These are phyloP conservation scores for Montipora efflorescens DNA, from an alignment of 64 coral and sea anemone species.

Conservation along the genomic window DNA sequence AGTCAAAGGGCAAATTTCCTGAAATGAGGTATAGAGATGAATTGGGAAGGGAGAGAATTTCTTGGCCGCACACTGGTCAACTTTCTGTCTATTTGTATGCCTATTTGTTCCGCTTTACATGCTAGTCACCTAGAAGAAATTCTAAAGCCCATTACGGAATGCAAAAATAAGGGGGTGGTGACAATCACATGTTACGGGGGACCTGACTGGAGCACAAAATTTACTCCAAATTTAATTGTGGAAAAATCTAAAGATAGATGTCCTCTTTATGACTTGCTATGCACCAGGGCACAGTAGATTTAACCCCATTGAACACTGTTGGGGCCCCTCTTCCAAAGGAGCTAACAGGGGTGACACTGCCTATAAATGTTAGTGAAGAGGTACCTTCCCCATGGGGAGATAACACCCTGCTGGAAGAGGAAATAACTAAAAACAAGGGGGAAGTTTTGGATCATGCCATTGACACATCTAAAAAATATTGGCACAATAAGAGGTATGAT, in stretches of 20 bases:
- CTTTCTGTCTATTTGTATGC: not conserved
- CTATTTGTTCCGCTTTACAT: not conserved
- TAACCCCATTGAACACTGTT: not conserved
- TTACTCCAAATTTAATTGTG: slow-evolving; percentile 17
- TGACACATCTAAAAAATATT: not conserved
- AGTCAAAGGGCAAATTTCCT: not conserved
- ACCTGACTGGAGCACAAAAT: slow-evolving; percentile 8
- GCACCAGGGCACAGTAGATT: not conserved
- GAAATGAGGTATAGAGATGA: not conserved
- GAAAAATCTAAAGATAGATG: not conserved
- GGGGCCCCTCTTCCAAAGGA: not conserved
- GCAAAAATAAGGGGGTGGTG: not conserved
- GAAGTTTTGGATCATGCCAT: not conserved
- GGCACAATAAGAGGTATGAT: too few species aligned
- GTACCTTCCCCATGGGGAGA: not conserved
- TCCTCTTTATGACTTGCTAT: not conserved
- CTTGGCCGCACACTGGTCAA: not conserved
- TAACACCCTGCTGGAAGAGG: not conserved
- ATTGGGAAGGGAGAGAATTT: not conserved
- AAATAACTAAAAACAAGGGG: not conserved
- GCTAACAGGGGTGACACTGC: slow-evolving; percentile 1
- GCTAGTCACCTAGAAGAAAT: not conserved
- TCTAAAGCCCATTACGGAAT: not conserved
- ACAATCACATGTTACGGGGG: not conserved
- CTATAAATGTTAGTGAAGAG: not conserved